Evolutionary conservation across 2,797 vertebrate species (phyloP).

Genomic region (Scomberomorus guttatus): DNA sequence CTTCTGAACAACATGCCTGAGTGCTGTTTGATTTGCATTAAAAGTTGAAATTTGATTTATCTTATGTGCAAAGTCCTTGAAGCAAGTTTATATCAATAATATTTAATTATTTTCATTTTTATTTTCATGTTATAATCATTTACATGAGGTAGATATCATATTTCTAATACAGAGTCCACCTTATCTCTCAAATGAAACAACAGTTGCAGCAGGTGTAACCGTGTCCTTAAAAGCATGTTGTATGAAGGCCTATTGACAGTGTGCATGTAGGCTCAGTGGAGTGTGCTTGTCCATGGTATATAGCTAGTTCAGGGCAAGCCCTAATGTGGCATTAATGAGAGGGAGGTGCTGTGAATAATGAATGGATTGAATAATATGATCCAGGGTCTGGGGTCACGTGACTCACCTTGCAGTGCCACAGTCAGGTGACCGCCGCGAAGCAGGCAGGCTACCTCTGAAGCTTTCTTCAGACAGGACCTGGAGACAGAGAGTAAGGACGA

Average conservation of each 20-base stretch:
- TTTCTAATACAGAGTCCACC: not conserved
- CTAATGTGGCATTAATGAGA: slow-evolving; percentile 68
- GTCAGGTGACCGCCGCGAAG: slow-evolving; percentile 89
- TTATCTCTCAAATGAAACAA: not conserved
- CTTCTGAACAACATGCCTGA: too few relatives aligned
- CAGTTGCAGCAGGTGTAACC: not conserved
- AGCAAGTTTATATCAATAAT: not conserved
- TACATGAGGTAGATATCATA: not conserved
- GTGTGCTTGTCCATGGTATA: slow-evolving; percentile 51
- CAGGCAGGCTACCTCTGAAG: slow-evolving; percentile 89
- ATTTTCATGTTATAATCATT: not conserved
- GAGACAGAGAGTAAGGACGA: slow-evolving; percentile 18
- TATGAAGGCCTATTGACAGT: slow-evolving; percentile 26
- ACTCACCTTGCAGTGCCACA: slow-evolving; percentile 93
- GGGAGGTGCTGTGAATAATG: slow-evolving; percentile 71
- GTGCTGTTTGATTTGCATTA: not conserved
- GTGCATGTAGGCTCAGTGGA: slow-evolving; percentile 55
- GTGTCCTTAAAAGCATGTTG: slow-evolving; percentile 29
- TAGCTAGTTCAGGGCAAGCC: slow-evolving; percentile 56
- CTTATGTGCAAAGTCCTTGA: not conserved
- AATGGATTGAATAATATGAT: slow-evolving; percentile 63
- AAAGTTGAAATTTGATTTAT: not conserved
- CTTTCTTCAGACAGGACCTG: slow-evolving; percentile 93
- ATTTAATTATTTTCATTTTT: not conserved
- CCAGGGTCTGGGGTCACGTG: slow-evolving; percentile 56